Evolutionary conservation across 2,113 vertebrate species (phyloP).

Genomic region (Boleophthalmus pectinirostris): DNA sequence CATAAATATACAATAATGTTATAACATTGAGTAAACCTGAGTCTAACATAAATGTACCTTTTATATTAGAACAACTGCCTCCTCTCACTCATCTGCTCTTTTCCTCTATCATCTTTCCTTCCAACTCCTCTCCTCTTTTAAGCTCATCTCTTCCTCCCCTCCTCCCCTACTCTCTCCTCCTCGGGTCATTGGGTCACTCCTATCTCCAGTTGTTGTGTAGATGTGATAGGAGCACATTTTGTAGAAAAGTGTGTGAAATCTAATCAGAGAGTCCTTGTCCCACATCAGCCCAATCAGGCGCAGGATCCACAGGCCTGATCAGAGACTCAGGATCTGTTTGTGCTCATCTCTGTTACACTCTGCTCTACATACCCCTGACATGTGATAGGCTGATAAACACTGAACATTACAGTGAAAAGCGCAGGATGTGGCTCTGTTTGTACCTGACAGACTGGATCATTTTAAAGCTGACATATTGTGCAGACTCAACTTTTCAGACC

Average conservation of each 20-base stretch:
- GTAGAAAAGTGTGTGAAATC: background rate
- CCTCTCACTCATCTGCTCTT: background rate
- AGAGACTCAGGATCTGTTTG: background rate
- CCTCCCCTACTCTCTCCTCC: background rate
- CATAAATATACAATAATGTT: too few relatives aligned
- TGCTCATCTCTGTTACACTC: background rate
- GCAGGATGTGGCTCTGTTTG: too few relatives aligned
- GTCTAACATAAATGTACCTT: too few relatives aligned
- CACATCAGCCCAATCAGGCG: background rate
- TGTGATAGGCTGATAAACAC: background rate
- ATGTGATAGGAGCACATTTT: background rate
- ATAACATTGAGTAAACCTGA: too few relatives aligned
- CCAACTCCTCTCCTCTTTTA: background rate
- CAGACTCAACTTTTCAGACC: too few relatives aligned
- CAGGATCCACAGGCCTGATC: too few relatives aligned
- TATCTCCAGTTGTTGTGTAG: background rate
- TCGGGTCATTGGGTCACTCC: background rate
- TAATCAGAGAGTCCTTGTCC: background rate
- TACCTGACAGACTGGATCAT: too few relatives aligned
- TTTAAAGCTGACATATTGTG: too few relatives aligned
- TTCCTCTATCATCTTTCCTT: background rate
- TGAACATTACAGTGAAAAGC: too few relatives aligned
- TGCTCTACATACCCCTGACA: background rate
- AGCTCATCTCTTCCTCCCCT: background rate
- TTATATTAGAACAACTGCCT: too few relatives aligned